Percentiles rank a stretch among this genome's conserved stretches.
These are phyloP conservation scores for Phrynocephalus forsythii DNA, from an alignment of 2,797 vertebrate species.

Conservation along the genomic window DNA sequence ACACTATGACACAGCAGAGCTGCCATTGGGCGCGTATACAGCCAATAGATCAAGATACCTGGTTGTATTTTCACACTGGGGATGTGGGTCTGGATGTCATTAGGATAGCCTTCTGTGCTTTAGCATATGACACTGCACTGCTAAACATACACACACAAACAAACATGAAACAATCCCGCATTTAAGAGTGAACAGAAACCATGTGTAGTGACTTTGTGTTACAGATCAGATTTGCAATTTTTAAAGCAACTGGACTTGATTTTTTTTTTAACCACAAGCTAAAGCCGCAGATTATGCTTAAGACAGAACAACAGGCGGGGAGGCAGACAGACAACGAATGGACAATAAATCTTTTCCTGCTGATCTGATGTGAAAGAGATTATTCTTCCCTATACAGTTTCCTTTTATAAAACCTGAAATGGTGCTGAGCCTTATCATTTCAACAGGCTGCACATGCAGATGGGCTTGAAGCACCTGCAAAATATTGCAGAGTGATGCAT, in stretches of 20 bases:
- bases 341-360: not conserved
- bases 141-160: not conserved
- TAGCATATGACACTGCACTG: not conserved
- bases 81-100: not conserved
- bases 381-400: not conserved
- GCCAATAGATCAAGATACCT: no score
- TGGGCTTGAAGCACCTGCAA: not conserved
- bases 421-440: not conserved
- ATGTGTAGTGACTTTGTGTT: not conserved
- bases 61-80: not conserved
- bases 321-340: not conserved
- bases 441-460: not conserved
- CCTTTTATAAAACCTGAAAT: not conserved
- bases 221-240: not conserved
- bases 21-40: not conserved
- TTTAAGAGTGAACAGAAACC: not conserved
- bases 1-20: no score
- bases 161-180: not conserved
- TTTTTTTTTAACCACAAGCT: not conserved
- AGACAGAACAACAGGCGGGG: not conserved
- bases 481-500: not conserved
- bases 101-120: not conserved
- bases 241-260: not conserved
- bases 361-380: no score
- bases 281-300: not conserved